Conservation (phyloP, 2,888 invertebrate species). For the Cephalotes varians region DNA sequence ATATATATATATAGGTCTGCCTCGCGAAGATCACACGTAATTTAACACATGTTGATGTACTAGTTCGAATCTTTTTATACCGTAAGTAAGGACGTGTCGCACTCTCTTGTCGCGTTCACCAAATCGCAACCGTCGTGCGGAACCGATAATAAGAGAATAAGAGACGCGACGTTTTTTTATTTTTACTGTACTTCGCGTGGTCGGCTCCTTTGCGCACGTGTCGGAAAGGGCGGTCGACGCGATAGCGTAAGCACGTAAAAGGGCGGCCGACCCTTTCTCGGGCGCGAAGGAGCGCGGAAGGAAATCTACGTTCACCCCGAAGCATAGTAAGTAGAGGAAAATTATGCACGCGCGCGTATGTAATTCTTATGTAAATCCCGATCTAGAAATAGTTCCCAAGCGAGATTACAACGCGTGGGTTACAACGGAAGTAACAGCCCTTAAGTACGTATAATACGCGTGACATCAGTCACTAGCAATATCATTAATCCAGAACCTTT, state of each 20-base stretch:
- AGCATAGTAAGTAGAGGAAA: constrained; percentile 32
- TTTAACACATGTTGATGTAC: constrained; percentile 54
- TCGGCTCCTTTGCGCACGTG: constrained; percentile 29
- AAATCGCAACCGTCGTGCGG: background rate
- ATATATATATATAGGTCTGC: constrained; percentile 41
- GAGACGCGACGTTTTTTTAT: constrained; percentile 10
- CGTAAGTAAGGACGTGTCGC: constrained; percentile 37
- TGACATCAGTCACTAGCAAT: constrained; percentile 36
- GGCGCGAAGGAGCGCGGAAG: constrained; percentile 18
- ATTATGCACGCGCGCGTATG: constrained; percentile 50
- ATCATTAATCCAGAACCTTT: constrained; percentile 26
- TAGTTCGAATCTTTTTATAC: constrained; percentile 58
- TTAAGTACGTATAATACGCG: constrained; percentile 23
- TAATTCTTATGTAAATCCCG: constrained; percentile 46
- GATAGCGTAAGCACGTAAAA: constrained; percentile 17
- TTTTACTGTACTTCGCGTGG: constrained; percentile 1
- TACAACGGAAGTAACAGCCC: constrained; percentile 42
- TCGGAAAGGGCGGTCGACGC: constrained; percentile 17
- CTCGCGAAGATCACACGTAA: constrained; percentile 46
- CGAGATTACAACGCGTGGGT: constrained; percentile 39
- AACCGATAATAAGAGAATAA: constrained; percentile 12
- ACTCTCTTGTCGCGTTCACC: constrained; percentile 30
- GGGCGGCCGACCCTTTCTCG: background rate
- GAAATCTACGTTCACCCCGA: constrained; percentile 26
- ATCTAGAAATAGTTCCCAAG: constrained; percentile 46